Conservation (phyloP, 2,113 vertebrate genomes). For the Marmota flaviventris region DNA sequence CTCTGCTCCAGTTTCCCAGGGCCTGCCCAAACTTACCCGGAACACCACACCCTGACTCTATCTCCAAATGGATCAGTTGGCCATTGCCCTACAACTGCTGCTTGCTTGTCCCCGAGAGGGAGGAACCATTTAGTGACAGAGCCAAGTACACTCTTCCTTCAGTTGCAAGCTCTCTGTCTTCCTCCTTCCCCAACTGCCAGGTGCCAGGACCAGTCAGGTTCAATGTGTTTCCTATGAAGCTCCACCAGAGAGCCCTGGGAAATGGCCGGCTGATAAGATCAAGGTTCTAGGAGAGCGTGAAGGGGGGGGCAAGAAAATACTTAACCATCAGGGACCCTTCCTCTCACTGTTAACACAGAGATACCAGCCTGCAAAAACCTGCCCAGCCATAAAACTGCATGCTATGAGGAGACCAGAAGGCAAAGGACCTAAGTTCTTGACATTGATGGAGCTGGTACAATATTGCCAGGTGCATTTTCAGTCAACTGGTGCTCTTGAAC, state of each 20-base stretch:
- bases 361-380: background rate
- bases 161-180: background rate
- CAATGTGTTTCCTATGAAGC: background rate
- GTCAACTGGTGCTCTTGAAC: background rate
- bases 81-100: conserved; percentile 23
- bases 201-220: conserved; percentile 55
- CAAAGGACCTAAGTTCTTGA: background rate
- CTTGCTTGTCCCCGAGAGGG: conserved; percentile 34
- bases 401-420: background rate
- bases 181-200: conserved; percentile 32
- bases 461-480: conserved; percentile 1
- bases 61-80: conserved; percentile 75
- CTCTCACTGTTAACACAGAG: background rate
- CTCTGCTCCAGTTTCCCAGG: conserved; percentile 62
- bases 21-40: conserved; percentile 41
- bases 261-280: background rate
- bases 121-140: conserved; percentile 67
- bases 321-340: background rate
- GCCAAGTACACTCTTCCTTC: conserved; percentile 66
- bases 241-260: conserved; percentile 30
- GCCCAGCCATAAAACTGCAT: background rate
- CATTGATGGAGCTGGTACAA: background rate
- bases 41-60: conserved; percentile 65
- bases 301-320: background rate
- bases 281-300: background rate